phyloP scores from a whole-genome alignment of 2,113 vertebrate genomes.

The Catharus bicknelli region DNA sequence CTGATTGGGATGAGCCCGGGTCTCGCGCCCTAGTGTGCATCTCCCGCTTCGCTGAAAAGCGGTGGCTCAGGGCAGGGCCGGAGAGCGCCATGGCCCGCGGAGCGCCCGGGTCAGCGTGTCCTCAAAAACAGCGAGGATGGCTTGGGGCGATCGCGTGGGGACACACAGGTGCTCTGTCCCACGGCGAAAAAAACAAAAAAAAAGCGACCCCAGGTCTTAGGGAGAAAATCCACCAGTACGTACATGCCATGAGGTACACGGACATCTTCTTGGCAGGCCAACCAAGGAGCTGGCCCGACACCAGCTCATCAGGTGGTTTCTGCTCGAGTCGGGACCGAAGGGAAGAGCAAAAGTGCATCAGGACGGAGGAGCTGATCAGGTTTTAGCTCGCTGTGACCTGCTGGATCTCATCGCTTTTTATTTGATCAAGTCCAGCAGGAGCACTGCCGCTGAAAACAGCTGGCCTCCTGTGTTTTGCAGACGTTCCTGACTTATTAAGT shows the following conservation, averaged over 20 bases:
- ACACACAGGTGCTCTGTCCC: neutral
- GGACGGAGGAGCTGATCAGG: rapidly evolving
- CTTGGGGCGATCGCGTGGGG: rapidly evolving
- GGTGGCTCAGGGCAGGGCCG: neutral
- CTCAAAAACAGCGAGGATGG: rapidly evolving
- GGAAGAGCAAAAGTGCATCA: rapidly evolving
- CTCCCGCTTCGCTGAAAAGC: neutral
- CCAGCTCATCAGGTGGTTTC: rapidly evolving
- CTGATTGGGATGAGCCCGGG: neutral
- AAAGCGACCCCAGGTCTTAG: rapidly evolving
- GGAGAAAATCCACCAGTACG: neutral
- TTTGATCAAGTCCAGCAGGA: neutral
- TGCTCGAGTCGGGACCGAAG: neutral
- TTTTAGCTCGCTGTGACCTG: rapidly evolving
- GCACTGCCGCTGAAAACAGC: rapidly evolving
- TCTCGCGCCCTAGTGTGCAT: rapidly evolving
- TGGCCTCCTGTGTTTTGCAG: neutral
- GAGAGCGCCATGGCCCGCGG: rapidly evolving
- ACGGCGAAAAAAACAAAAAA: rapidly evolving
- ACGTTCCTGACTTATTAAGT: neutral
- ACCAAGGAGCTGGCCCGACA: neutral
- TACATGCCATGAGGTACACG: rapidly evolving
- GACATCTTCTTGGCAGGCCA: neutral
- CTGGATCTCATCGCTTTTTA: rapidly evolving
- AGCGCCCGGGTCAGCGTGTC: rapidly evolving